Evolutionary conservation across 2,797 vertebrate species (phyloP), one percentile per base, ranked within the genome.

Genomic region (Gymnodraco acuticeps): DNA sequence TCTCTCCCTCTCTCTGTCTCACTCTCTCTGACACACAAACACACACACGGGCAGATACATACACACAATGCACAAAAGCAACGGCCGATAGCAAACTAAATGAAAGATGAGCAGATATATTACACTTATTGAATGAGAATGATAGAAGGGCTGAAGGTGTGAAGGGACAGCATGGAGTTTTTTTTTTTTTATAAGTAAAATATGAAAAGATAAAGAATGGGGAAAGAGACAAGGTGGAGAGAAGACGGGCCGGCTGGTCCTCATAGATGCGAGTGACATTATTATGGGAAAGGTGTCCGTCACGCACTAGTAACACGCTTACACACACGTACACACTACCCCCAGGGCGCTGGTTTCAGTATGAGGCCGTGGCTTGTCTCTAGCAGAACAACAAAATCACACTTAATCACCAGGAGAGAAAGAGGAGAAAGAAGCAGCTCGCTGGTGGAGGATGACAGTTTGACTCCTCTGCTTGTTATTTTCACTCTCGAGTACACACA

Each of bases 231-330:
- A 53, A 14, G 51, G 6, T 70, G 64, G 41, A 51, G 33, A 72
- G 61, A 70, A 58, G 70, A 52, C 65, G 45, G 52, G 58, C 58
- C 51, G 60, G 41, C 58, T 80, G 83, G 62, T 81, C 79, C 72
- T 80, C 59, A 79, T 79, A 87, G 82, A 92, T 87, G 80, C 87
- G 85, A 92, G 80, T 78, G 82, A 90, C 89, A 90, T 92, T 93
- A 89, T 92, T 92, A 94, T 94, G 84, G 84, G 81, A 89, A 88
- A 90, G 86, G 87, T 93, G 90, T 93, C 91, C 88, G 90, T 95
- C 94, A 94, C 33, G 73, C 90, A 75, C 87, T 63, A 63, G 75
- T 73, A 71, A 66, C 76, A 80, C 75, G 43, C 77, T 60, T 31
- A 56, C 70, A 76, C 80, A 71, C 67, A 55, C 60, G 60, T 63